Evolutionary conservation across 2,797 vertebrate genomes (phyloP).

Genomic region (Lepus townsendii): DNA sequence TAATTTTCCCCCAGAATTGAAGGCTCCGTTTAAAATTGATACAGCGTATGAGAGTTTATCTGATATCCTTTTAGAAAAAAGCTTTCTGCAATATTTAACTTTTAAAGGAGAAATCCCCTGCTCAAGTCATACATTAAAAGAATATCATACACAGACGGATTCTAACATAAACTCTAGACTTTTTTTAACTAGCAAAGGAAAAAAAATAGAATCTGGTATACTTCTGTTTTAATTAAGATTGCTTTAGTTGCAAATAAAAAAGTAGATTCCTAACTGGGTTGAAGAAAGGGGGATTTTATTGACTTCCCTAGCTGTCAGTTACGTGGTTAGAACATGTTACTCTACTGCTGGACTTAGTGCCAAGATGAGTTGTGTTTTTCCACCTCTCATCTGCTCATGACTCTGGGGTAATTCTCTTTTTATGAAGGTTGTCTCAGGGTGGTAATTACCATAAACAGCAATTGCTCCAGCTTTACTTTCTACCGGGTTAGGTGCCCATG

Average conservation of each 20-base stretch:
- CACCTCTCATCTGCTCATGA: neutral
- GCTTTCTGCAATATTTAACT: slow-evolving; percentile 17
- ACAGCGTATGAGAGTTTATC: neutral
- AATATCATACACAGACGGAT: neutral
- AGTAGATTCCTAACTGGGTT: neutral
- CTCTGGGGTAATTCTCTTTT: neutral
- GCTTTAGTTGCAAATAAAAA: slow-evolving; percentile 11
- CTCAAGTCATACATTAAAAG: neutral
- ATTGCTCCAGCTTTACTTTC: neutral
- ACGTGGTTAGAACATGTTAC: neutral
- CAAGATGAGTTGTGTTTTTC: neutral
- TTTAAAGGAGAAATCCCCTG: neutral
- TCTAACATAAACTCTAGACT: neutral
- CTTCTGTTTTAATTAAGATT: neutral
- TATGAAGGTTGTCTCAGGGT: neutral
- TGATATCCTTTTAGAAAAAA: slow-evolving; percentile 16
- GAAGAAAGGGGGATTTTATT: neutral
- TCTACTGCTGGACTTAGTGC: neutral
- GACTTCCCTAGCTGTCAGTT: neutral
- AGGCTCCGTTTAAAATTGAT: slow-evolving; percentile 4
- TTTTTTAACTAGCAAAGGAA: neutral
- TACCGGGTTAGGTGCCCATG: neutral
- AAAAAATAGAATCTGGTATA: neutral
- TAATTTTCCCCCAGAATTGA: neutral
- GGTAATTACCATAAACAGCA: neutral